phyloP scores from a whole-genome alignment of 2,113 vertebrate species.

The Conger conger region DNA sequence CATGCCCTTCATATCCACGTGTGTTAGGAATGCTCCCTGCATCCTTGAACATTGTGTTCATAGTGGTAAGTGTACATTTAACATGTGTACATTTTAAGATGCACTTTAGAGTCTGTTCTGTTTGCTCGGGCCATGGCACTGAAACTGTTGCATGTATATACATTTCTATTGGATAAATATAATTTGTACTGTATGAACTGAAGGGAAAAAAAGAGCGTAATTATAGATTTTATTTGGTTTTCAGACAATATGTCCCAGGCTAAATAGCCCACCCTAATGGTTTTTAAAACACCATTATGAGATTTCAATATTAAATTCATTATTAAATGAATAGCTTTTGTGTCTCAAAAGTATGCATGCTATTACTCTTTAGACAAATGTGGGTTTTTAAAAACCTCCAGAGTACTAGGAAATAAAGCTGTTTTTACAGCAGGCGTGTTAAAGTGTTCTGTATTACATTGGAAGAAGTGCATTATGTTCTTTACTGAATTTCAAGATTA shows the following conservation, averaged over 20 bases:
- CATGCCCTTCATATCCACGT: neutral
- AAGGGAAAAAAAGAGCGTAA: neutral
- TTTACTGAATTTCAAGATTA: too few relatives aligned
- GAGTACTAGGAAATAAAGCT: too few relatives aligned
- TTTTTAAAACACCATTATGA: too few relatives aligned
- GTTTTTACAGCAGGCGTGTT: too few relatives aligned
- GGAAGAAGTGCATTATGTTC: too few relatives aligned
- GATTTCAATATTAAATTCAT: too few relatives aligned
- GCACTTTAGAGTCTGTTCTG: neutral
- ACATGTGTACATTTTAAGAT: neutral
- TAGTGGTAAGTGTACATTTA: neutral
- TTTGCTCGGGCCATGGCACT: slow-evolving; percentile 1
- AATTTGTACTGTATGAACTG: neutral
- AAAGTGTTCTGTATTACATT: too few relatives aligned
- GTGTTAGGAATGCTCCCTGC: neutral
- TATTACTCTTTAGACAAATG: too few relatives aligned
- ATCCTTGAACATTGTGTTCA: neutral
- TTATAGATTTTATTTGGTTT: neutral
- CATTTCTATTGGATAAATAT: neutral
- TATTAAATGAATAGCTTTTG: too few relatives aligned
- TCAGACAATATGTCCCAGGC: neutral
- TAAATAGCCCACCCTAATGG: neutral
- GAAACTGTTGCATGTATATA: neutral
- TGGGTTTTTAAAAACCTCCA: too few relatives aligned
- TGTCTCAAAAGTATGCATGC: too few relatives aligned